Conservation (phyloP, 2,888 invertebrate species). For the Meghimatium bilineatum region DNA sequence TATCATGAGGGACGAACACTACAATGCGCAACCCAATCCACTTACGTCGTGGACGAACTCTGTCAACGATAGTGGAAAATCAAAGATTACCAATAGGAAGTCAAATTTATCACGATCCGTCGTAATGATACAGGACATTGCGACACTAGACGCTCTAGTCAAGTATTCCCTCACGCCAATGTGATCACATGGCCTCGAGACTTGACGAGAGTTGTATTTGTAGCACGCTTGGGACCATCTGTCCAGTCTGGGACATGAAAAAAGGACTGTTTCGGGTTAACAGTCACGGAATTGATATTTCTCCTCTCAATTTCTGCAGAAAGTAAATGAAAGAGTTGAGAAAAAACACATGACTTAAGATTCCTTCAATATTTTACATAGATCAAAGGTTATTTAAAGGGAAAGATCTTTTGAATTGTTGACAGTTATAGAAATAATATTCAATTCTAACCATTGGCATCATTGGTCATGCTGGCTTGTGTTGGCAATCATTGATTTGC, state of each 20-base stretch:
- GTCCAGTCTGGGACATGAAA: slow-evolving; percentile 10
- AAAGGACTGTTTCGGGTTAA: slow-evolving; percentile 6
- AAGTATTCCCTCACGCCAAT: background rate
- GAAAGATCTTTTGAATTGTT: too few species aligned
- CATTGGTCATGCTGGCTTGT: too few species aligned
- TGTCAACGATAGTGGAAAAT: background rate
- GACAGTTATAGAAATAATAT: too few species aligned
- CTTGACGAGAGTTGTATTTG: background rate
- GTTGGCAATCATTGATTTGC: too few species aligned
- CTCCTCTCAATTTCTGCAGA: slow-evolving; percentile 2
- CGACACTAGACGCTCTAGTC: slow-evolving; percentile 4
- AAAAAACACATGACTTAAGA: too few species aligned
- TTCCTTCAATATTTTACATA: too few species aligned
- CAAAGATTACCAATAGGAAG: background rate
- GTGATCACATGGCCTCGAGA: slow-evolving; percentile 18
- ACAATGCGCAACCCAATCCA: background rate
- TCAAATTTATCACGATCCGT: background rate
- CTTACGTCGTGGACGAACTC: background rate
- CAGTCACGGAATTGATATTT: background rate
- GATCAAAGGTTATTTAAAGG: too few species aligned
- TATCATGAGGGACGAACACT: background rate
- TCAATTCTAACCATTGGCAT: too few species aligned
- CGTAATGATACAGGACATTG: background rate
- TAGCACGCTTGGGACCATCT: slow-evolving; percentile 7
- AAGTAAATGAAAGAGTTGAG: background rate